Evolutionary conservation across 2,797 vertebrate species (phyloP), one percentile per base, ranked within the genome.

Genomic region (Enteromius argenteus): DNA sequence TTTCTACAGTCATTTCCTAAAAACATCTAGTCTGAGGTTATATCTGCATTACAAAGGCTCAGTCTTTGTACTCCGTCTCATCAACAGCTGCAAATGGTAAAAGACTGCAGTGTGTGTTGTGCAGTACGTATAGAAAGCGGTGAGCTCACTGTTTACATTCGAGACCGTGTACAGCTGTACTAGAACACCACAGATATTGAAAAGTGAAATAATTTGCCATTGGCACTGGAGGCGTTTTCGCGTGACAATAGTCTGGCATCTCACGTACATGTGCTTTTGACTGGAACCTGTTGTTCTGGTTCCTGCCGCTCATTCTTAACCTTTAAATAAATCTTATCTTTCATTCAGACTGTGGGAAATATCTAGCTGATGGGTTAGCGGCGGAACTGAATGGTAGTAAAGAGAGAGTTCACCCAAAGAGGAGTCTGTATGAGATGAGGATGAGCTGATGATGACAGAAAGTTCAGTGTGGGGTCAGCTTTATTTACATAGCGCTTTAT

Each of bases 1-100:
- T 21, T 79, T 76, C 21, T 62, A 44, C 32, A 66, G 35, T 66
- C 56, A 56, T 81, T 83, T 82, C 79, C 85, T 75, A n/a, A 78
- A 79, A 7, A 42, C 83, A 60, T 85, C 44, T 51, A 73, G 56
- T 64, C 42, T 44, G 7, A 46, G 64, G 71, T 75, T 51, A 62
- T 46, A 76, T 78, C 64, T 88, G 32, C 44, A 30, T 80, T 49
- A 67, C 42, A 66, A 11, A 71, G 13, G 14, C 39, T 51, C n/a
- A 27, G 35, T 27, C 27, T 46, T 30, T 35, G 32, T 46, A 5
- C 42, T 30, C 1, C 0, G 13, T 58, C 23, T n/a, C 1, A 11
- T 71, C 68, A 4, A 42, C 49, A 2, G 49, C 51, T 56, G 49
- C 5, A 13, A 35, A 32, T 11, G 9, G 23, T 10, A 4, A 4